A percentile compares a stretch with the other conserved stretches of the same genome.
Conservation (phyloP, 2,113 vertebrate genomes). For the Tragelaphus strepsiceros region DNA sequence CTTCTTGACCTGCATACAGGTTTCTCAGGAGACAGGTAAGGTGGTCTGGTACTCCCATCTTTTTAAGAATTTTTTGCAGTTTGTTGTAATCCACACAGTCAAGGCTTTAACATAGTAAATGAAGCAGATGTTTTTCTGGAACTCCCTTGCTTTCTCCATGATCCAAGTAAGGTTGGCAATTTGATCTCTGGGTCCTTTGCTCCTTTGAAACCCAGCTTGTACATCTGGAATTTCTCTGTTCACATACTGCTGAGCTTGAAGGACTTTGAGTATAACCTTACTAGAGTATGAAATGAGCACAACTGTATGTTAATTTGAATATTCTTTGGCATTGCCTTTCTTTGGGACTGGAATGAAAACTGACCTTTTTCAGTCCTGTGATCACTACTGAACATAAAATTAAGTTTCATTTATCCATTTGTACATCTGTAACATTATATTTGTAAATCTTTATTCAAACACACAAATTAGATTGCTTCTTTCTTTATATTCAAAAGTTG, state of each 20-base stretch:
- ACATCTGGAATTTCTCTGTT: background rate
- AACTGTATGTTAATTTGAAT: background rate
- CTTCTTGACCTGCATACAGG: background rate
- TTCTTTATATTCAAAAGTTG: background rate
- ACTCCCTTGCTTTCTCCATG: background rate
- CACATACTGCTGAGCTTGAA: background rate
- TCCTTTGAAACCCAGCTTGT: background rate
- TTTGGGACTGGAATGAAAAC: background rate
- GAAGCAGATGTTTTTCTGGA: background rate
- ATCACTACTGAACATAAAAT: background rate
- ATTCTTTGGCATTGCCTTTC: background rate
- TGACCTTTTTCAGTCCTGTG: background rate
- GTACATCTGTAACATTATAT: background rate
- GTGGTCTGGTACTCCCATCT: background rate
- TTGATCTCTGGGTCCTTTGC: background rate
- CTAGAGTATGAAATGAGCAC: background rate
- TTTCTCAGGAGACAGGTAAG: background rate
- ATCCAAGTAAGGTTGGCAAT: background rate
- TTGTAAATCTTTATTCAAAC: background rate
- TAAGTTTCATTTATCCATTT: background rate
- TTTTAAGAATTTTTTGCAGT: background rate
- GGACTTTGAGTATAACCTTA: background rate
- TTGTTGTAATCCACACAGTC: background rate
- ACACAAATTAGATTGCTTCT: background rate
- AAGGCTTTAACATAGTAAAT: background rate